Conservation (phyloP, 2,797 vertebrate genomes). For the Enoplosus armatus region DNA sequence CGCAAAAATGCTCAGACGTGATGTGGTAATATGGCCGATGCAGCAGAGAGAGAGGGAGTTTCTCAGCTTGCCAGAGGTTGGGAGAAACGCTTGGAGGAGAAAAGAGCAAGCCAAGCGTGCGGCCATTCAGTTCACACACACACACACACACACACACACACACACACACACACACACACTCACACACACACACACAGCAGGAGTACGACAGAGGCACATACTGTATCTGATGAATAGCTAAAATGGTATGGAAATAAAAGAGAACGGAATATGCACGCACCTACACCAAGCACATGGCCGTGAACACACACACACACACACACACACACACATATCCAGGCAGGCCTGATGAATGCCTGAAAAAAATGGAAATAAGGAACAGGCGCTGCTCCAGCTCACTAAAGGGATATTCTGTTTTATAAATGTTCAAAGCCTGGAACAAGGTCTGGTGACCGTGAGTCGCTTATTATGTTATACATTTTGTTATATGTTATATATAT, state of each 20-base stretch:
- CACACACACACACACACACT: conserved; percentile 31
- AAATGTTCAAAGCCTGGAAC: too few relatives aligned
- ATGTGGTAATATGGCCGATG: neutral
- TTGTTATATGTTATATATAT: too few relatives aligned
- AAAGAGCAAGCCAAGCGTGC: conserved; percentile 58
- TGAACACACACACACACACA: conserved; percentile 26
- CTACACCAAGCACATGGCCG: neutral
- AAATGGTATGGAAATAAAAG: conserved; percentile 61
- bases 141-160: conserved; percentile 30
- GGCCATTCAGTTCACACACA: conserved; percentile 26
- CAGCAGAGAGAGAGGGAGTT: conserved; percentile 5
- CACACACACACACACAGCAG: conserved; percentile 15
- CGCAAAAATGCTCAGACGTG: conserved; percentile 12
- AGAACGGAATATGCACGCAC: conserved; percentile 38
- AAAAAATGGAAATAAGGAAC: neutral
- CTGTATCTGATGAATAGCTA: conserved; percentile 61
- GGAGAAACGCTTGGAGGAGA: conserved; percentile 49
- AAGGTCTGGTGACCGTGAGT: neutral
- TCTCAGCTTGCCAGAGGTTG: conserved; percentile 46
- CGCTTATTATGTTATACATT: too few relatives aligned
- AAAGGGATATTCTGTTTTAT: neutral
- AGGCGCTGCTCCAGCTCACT: neutral
- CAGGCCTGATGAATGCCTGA: conserved; percentile 20
- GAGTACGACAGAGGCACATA: conserved; percentile 7
- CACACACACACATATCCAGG: neutral